Conservation (phyloP, 1,140 invertebrate species). For the Dendrolimus punctatus region DNA sequence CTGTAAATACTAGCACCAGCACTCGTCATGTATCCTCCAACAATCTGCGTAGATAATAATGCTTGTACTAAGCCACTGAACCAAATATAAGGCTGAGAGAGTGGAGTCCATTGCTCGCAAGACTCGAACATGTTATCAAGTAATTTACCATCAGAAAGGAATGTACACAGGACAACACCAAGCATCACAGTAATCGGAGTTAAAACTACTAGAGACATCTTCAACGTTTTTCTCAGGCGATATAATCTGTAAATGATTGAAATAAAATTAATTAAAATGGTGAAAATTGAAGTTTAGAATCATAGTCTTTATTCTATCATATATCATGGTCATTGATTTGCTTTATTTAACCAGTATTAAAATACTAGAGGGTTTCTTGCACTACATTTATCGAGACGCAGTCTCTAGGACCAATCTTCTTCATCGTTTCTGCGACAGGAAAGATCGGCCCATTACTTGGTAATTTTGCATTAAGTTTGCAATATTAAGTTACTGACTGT, state of each 20-base stretch:
- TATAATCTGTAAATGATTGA: slow-evolving; percentile 41
- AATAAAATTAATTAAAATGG: not conserved
- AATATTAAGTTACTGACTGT: too few species aligned
- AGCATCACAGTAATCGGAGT: slow-evolving; percentile 34
- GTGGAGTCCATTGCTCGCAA: slow-evolving; percentile 43
- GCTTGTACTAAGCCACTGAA: slow-evolving; percentile 53
- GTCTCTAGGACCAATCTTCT: too few species aligned
- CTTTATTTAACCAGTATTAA: too few species aligned
- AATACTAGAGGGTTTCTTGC: too few species aligned
- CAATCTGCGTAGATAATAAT: slow-evolving; percentile 45
- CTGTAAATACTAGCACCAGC: slow-evolving; percentile 52
- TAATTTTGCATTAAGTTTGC: too few species aligned
- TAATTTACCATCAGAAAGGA: slow-evolving; percentile 32
- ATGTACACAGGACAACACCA: slow-evolving; percentile 38
- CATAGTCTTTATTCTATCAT: not conserved
- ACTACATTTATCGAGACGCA: too few species aligned
- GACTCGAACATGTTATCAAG: slow-evolving; percentile 34
- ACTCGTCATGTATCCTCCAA: slow-evolving; percentile 50
- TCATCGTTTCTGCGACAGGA: too few species aligned
- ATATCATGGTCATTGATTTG: too few species aligned
- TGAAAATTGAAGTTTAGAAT: not conserved
- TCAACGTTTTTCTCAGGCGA: slow-evolving; percentile 46
- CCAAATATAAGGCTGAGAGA: slow-evolving; percentile 51
- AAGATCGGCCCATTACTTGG: too few species aligned
- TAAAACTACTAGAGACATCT: slow-evolving; percentile 32